Evolutionary conservation across 2,888 invertebrate genomes (phyloP), one percentile per base, ranked within the genome.

Genomic region (Napeogenes inachia): DNA sequence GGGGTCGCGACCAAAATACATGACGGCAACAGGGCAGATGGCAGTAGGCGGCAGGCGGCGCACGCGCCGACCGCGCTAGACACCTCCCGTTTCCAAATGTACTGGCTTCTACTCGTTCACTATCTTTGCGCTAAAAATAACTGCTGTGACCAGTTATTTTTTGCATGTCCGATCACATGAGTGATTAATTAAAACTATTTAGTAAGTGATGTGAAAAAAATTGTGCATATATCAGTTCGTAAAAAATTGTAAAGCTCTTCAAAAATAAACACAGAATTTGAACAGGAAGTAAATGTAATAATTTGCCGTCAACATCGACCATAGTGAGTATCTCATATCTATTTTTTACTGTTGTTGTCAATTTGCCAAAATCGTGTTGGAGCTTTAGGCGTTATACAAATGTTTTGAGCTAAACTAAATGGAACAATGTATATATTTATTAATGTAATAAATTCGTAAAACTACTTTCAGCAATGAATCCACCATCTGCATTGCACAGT

Each of bases 401-500:
- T 33, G 60, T 58, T 21, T 56, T 60, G 12, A 45, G 45, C 46
- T 47, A 50, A 57, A 57, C 54, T 56, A 30, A n/a, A 61, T 58
- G 54, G 54, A 64, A 30, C 47, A 47, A 38, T 58, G 30, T 32
- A 47, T 13, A 57, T 33, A 32, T 21, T 30, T 30, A 50, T 50
- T 47, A 21, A 45, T 56, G 38, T n/a, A 38, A 53, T 80, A 80
- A 79, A 66, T 61, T 66, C 59, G 68, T 45, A 46, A 55, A 53
- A 54, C n/a, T 30, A 45, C 50, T 61, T 61, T 61, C 61, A 72
- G 54, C 30, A 30, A 90, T 90, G 90, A 89, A 96, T 85, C 96
- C 97, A 56, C 97, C 98, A 63, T 93, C 95, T 67, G 96, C 96
- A 70, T 93, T 98, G 64, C 95, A 96, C 79, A 94, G 96, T 84